Conservation (phyloP, 2,797 vertebrate species). For the Salarias fasciatus region DNA sequence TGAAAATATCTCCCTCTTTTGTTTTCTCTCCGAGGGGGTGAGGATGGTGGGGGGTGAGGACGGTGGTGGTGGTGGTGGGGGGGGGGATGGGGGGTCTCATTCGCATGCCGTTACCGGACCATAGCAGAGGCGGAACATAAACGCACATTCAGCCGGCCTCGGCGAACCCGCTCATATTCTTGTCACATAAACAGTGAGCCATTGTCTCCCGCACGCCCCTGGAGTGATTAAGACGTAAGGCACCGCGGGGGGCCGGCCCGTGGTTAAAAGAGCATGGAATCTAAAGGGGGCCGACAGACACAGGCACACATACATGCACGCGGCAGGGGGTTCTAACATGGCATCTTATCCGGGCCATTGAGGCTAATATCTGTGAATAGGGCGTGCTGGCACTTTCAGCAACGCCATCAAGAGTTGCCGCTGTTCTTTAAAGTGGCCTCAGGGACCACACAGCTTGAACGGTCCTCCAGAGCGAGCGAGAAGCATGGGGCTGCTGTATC, state of each 20-base stretch:
- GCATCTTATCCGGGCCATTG: constrained; percentile 72
- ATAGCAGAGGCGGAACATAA: constrained; percentile 49
- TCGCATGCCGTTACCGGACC: constrained; percentile 41
- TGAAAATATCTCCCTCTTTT: constrained; percentile 25
- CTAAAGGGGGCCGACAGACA: constrained; percentile 45
- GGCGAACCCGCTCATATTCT: constrained; percentile 43
- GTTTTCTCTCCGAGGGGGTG: background rate
- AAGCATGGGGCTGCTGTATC: constrained; percentile 14
- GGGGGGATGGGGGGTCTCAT: constrained; percentile 8
- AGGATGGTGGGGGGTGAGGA: background rate
- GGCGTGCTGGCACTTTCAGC: constrained; percentile 61
- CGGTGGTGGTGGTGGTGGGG: too few species aligned
- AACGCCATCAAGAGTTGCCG: constrained; percentile 34
- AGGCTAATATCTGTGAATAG: constrained; percentile 81
- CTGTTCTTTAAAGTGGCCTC: constrained; percentile 51
- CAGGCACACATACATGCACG: constrained; percentile 28
- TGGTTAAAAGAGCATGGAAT: constrained; percentile 65
- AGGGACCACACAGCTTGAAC: constrained; percentile 47
- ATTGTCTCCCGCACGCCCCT: constrained; percentile 59
- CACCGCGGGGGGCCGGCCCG: constrained; percentile 44
- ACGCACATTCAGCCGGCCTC: constrained; percentile 22
- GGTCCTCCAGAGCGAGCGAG: constrained; percentile 33
- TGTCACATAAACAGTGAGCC: constrained; percentile 60
- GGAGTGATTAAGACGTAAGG: constrained; percentile 68
- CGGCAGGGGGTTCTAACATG: constrained; percentile 75